Evolutionary conservation across 1,140 invertebrate species (phyloP).

Genomic region (Hyphantria cunea): DNA sequence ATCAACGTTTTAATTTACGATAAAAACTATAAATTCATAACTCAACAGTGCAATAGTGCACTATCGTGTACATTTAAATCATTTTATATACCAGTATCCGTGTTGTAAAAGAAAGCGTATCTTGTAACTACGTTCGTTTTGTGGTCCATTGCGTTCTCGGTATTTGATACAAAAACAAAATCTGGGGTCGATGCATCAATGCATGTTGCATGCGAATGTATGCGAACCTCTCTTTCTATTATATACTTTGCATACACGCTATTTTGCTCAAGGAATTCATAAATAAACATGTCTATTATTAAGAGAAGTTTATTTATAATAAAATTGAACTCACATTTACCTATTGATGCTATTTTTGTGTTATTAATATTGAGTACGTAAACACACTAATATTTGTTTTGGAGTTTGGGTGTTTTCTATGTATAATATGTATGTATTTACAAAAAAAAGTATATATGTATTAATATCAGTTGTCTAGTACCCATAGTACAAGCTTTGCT

Average conservation of each 20-base stretch:
- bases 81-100: slow-evolving; percentile 27
- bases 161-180: slow-evolving; percentile 37
- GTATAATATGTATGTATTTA: too few species aligned
- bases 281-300: slow-evolving; percentile 19
- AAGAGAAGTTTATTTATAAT: slow-evolving; percentile 1
- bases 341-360: neutral
- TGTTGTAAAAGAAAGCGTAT: slow-evolving; percentile 35
- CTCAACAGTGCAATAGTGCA: too few species aligned
- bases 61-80: slow-evolving; percentile 24
- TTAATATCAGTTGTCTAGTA: too few species aligned
- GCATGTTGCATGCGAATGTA: slow-evolving; percentile 26
- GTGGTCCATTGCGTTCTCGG: slow-evolving; percentile 35
- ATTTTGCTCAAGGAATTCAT: slow-evolving; percentile 21
- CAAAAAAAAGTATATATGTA: too few species aligned
- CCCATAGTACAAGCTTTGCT: too few species aligned
- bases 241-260: slow-evolving; percentile 23
- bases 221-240: slow-evolving; percentile 13
- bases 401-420: too few species aligned
- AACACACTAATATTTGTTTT: too few species aligned
- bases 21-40: too few species aligned
- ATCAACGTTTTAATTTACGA: too few species aligned
- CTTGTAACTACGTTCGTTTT: slow-evolving; percentile 20
- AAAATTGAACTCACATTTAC: neutral
- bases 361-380: neutral
- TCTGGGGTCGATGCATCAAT: slow-evolving; percentile 36